phyloP scores from a whole-genome alignment of 2,888 invertebrate genomes.

The Diabrotica balteata region DNA sequence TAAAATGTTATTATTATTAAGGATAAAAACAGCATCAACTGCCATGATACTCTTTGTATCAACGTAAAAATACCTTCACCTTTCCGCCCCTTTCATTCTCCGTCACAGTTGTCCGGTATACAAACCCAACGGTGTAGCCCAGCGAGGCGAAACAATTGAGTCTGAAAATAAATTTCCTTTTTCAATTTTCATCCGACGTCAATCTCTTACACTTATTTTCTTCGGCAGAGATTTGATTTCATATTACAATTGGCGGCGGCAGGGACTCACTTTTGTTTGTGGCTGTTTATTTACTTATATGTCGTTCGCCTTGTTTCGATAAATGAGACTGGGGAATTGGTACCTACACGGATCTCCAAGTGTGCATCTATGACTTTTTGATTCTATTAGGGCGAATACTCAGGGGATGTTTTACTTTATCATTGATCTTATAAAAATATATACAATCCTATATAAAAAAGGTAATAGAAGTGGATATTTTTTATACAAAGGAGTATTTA shows the following conservation, averaged over 20 bases:
- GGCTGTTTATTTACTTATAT: constrained; percentile 53
- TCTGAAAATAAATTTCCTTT: constrained; percentile 64
- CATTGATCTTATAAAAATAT: no score
- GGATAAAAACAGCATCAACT: no score
- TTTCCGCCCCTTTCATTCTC: constrained; percentile 13
- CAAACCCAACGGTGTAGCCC: constrained; percentile 46
- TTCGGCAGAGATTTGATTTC: constrained; percentile 61
- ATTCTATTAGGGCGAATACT: no score
- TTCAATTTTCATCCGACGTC: constrained; percentile 62
- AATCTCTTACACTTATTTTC: constrained; percentile 62
- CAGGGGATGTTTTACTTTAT: no score
- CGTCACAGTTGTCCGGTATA: constrained; percentile 48
- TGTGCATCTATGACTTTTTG: no score
- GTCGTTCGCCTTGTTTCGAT: constrained; percentile 57
- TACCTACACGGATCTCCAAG: no score
- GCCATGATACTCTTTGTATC: no score
- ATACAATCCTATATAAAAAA: no score
- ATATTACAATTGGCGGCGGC: constrained; percentile 50
- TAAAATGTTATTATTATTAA: no score
- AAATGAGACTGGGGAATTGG: constrained; percentile 56
- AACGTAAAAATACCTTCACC: not conserved
- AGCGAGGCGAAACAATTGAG: constrained; percentile 61
- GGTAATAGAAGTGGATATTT: no score
- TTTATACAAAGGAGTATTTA: no score
- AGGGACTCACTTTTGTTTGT: constrained; percentile 51